A percentile compares a stretch with the other conserved stretches of the same genome.
Conservation (phyloP, 2,797 vertebrate genomes). For the Anguilla obscura region DNA sequence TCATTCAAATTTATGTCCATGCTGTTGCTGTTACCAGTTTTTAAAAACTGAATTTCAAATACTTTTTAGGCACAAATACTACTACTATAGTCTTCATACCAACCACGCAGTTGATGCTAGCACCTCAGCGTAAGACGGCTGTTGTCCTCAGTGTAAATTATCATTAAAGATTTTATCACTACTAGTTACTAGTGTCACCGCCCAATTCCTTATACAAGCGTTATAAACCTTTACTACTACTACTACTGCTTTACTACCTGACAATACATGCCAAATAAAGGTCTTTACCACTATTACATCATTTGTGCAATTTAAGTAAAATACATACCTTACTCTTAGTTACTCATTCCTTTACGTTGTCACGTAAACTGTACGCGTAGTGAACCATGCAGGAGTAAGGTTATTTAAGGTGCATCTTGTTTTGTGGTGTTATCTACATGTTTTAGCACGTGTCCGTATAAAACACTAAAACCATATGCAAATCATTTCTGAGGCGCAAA, state of each 20-base stretch:
- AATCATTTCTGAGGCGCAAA: neutral
- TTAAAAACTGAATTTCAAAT: neutral
- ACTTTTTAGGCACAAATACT: neutral
- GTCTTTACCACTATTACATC: neutral
- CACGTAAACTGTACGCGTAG: neutral
- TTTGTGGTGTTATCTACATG: slow-evolving; percentile 14
- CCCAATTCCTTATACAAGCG: neutral
- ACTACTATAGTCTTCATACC: neutral
- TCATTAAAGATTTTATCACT: slow-evolving; percentile 1
- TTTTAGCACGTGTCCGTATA: slow-evolving; percentile 13
- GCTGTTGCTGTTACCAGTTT: neutral
- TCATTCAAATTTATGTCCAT: neutral
- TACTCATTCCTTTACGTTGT: neutral
- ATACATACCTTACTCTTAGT: neutral
- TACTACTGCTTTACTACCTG: neutral
- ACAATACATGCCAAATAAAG: neutral
- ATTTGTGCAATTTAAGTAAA: neutral
- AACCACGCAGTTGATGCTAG: neutral
- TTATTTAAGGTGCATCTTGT: slow-evolving; percentile 21
- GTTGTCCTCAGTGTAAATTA: neutral
- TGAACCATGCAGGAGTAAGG: slow-evolving; percentile 9
- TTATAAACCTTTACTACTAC: neutral
- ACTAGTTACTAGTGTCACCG: neutral
- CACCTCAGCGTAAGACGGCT: neutral
- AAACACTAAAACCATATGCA: neutral